Percentiles rank a stretch among this genome's conserved stretches.
These are phyloP conservation scores for Musca domestica DNA, from an alignment of 1,140 invertebrate species.

Conservation along the genomic window DNA sequence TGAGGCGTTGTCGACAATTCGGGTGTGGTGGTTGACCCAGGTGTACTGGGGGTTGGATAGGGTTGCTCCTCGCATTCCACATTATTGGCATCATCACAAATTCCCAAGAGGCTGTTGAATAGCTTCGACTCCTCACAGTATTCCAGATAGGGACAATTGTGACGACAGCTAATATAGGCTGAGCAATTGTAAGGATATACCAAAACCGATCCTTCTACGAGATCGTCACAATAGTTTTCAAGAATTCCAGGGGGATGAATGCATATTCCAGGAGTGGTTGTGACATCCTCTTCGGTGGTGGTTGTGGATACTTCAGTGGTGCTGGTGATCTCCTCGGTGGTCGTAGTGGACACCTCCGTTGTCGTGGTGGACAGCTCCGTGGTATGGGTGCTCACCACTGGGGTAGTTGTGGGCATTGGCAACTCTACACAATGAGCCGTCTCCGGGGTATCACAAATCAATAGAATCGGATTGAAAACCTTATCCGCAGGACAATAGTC, in stretches of 20 bases:
- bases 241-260: background rate
- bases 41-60: background rate
- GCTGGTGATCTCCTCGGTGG: background rate
- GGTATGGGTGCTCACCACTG: background rate
- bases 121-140: constrained; percentile 5
- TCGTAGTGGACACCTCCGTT: background rate
- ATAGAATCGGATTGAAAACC: constrained; percentile 32
- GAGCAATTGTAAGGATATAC: constrained; percentile 1
- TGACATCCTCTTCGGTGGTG: background rate
- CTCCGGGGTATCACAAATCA: constrained; percentile 43
- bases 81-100: background rate
- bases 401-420: constrained; percentile 29
- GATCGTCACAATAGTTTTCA: background rate
- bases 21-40: constrained; percentile 21
- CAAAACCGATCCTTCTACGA: background rate
- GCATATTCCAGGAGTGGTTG: background rate
- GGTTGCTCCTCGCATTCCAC: background rate
- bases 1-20: constrained; percentile 26
- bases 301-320: background rate
- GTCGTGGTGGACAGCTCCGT: background rate
- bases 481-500: constrained; percentile 38
- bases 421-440: constrained; percentile 32
- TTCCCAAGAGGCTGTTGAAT: background rate
- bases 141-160: background rate
- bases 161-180: background rate